Percentiles rank a stretch among this genome's conserved stretches.
Conservation (phyloP, 2,113 vertebrate genomes). For the Eira barbara region DNA sequence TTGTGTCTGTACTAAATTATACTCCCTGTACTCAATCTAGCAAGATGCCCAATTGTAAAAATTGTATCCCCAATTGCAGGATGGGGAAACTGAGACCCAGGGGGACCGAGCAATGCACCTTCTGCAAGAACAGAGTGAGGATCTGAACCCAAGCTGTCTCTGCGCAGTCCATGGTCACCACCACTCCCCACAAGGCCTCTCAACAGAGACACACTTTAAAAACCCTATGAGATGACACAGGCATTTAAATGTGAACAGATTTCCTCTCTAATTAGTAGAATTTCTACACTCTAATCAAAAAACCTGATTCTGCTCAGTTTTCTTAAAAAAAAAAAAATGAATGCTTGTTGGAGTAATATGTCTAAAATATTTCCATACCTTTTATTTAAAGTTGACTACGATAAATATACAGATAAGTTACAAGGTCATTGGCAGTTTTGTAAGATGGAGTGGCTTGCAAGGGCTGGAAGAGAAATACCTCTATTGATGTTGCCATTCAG, state of each 20-base stretch:
- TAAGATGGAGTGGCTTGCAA: too few species aligned
- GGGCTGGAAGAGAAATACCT: background rate
- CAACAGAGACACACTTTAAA: background rate
- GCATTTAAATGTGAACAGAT: background rate
- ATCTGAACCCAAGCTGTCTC: background rate
- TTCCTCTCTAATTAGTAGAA: background rate
- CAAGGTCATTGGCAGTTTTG: background rate
- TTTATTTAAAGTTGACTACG: background rate
- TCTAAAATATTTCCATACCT: background rate
- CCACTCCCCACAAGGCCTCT: background rate
- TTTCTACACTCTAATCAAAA: background rate
- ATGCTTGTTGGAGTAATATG: background rate
- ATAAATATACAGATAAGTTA: background rate
- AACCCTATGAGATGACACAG: accelerated
- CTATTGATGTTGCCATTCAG: background rate
- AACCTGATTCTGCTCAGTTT: background rate
- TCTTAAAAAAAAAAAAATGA: background rate
- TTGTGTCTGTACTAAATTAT: background rate
- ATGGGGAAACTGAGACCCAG: background rate
- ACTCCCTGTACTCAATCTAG: background rate
- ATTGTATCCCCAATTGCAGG: background rate
- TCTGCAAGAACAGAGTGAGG: background rate
- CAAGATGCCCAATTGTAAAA: background rate
- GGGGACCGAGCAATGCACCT: background rate
- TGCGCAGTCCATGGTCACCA: accelerated